Base-by-base conservation (phyloP, 2,888 invertebrate genomes). In the Mythimna ferrago region DNA sequence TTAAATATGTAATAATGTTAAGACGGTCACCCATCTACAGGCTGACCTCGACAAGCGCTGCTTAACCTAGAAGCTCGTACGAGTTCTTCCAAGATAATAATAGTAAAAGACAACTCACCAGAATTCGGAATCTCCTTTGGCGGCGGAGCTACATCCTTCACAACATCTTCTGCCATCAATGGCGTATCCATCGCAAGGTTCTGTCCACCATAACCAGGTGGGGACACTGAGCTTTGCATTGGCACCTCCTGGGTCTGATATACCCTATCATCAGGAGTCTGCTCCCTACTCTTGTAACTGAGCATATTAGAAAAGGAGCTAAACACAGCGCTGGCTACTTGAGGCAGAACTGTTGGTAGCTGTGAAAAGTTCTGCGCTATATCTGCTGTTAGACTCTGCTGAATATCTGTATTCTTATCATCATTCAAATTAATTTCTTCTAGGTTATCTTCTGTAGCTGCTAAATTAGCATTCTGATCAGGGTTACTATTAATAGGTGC, bases 261-360 rank as follows among this genome's bases (percentile, higher is more conserved):
- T n/a, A 68, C 81, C 48, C 73, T 86, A 3, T 87, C 91, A 71
- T 93, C 94, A 41, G 94, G 93, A 0, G 93, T 93, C 63, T 90
- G 93, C 56, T 95, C 95, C 58, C 93, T 82, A 75, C 93, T 93
- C 82, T 93, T 96, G 87, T 93, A 89, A 70, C 83, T 95, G 66
- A 96, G 84, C 92, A 97, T 97, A 84, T 94, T 97, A 0, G 97
- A 97, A 81, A 97, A 97, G 0, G 97, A 97, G 51, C 97, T 97
- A 80, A 97, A 97, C 0, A 97, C 97, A 14, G 97, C 97, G 63
- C 97, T 97, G 0, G 97, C 97, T 6, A 97, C 96, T 68, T 97
- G 96, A 0, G 97, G 97, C 76, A 97, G 81, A 0, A 97, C 97
- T 0, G 96, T 94, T 0, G 97, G 97, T 44, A 97, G 86, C 53